Percentiles rank a stretch among this genome's conserved stretches.
These are phyloP conservation scores for Dendrolimus kikuchii DNA, from an alignment of 1,140 invertebrate species.

Conservation along the genomic window DNA sequence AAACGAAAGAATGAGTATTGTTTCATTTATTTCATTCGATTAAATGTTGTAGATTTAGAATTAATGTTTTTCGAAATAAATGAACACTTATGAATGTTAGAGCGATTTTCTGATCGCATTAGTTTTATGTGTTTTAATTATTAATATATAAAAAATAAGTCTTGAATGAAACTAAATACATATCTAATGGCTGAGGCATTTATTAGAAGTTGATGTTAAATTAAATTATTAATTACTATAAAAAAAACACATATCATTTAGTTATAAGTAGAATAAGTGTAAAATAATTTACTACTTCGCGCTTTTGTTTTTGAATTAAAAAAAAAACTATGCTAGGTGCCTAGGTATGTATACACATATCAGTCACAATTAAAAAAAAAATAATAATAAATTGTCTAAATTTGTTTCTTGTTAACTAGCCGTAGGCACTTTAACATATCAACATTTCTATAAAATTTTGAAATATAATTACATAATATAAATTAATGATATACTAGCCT, in stretches of 20 bases:
- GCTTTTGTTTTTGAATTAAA: constrained; percentile 1
- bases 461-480: no score
- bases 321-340: constrained; percentile 50
- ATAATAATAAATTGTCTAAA: background rate
- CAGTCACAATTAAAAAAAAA: background rate
- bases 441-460: constrained; percentile 5
- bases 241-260: constrained; percentile 42
- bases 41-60: constrained; percentile 30
- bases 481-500: background rate
- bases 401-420: constrained; percentile 1
- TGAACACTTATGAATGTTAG: constrained; percentile 39
- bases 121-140: constrained; percentile 40
- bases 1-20: background rate
- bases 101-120: constrained; percentile 14
- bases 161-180: constrained; percentile 59
- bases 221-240: constrained; percentile 33
- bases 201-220: constrained; percentile 25
- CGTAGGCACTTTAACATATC: constrained; percentile 9
- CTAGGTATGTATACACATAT: constrained; percentile 41
- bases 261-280: constrained; percentile 25
- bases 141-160: constrained; percentile 39
- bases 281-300: constrained; percentile 5
- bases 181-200: constrained; percentile 67
- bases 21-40: no score
- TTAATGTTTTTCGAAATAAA: constrained; percentile 39